Evolutionary conservation across 2,888 invertebrate genomes (phyloP).

Genomic region (Therioaphis trifolii): DNA sequence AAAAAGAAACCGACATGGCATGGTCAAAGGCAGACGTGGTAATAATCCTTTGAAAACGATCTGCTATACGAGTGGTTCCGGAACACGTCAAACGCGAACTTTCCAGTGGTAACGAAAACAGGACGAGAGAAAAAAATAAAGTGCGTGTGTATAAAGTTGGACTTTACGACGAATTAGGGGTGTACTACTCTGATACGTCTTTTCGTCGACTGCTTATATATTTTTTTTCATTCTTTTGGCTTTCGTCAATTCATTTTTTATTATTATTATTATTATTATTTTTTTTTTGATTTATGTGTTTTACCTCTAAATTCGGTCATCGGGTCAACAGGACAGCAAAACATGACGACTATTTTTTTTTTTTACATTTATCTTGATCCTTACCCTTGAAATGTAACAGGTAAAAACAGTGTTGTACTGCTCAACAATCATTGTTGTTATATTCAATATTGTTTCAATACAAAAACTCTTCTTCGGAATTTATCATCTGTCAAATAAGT

Average conservation of each 20-base stretch:
- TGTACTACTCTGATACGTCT: neutral
- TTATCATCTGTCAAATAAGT: too few species aligned
- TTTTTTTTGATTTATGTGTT: conserved; percentile 35
- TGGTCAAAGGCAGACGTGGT: too few species aligned
- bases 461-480: too few species aligned
- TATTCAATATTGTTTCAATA: too few species aligned
- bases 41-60: too few species aligned
- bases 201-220: neutral
- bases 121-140: neutral
- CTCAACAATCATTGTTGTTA: too few species aligned
- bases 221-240: neutral
- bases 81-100: neutral
- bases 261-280: too few species aligned
- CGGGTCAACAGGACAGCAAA: neutral
- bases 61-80: too few species aligned
- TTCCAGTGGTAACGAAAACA: neutral
- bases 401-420: neutral
- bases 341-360: neutral
- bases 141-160: neutral
- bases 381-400: neutral
- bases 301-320: neutral
- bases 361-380: neutral
- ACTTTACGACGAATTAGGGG: neutral
- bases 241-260: neutral
- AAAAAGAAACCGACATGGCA: too few species aligned